Conservation (phyloP, 2,888 invertebrate species). For the Hemithea aestivaria region DNA sequence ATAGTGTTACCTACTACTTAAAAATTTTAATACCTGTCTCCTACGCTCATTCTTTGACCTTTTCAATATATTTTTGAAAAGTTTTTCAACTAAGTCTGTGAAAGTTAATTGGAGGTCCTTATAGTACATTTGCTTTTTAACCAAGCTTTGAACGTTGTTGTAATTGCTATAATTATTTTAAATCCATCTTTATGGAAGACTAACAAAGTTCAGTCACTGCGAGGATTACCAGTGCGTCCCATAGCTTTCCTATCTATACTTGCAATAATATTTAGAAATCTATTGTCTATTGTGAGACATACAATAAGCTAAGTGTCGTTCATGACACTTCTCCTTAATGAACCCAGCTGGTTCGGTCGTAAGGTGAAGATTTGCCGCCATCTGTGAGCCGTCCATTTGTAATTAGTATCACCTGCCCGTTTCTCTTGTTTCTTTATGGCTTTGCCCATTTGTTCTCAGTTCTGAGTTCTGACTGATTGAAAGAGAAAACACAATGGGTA, state of each 20-base stretch:
- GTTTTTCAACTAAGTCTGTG: too few species aligned
- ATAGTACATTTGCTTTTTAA: too few species aligned
- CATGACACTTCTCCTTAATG: slow-evolving; percentile 56
- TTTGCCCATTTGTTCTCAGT: slow-evolving; percentile 28
- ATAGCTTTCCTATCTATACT: slow-evolving; percentile 20
- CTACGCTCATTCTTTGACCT: too few species aligned
- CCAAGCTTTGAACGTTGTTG: too few species aligned
- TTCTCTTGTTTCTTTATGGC: slow-evolving; percentile 30
- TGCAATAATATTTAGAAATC: slow-evolving; percentile 33
- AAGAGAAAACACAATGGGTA: neutral
- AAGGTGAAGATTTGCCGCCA: slow-evolving; percentile 22
- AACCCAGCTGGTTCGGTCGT: slow-evolving; percentile 50
- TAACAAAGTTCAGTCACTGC: slow-evolving; percentile 7
- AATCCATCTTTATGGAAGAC: too few species aligned
- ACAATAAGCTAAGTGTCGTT: slow-evolving; percentile 56
- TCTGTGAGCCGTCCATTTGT: slow-evolving; percentile 42
- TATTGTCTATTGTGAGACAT: slow-evolving; percentile 50
- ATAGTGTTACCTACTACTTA: too few species aligned
- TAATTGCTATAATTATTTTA: too few species aligned
- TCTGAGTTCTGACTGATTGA: slow-evolving; percentile 23
- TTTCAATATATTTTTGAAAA: too few species aligned
- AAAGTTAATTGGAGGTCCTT: too few species aligned
- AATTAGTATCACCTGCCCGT: slow-evolving; percentile 60
- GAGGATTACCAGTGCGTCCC: slow-evolving; percentile 5
- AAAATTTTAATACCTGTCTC: too few species aligned